phyloP scores from a whole-genome alignment of 1,140 invertebrate species.

The Schlechtendalia chinensis region DNA sequence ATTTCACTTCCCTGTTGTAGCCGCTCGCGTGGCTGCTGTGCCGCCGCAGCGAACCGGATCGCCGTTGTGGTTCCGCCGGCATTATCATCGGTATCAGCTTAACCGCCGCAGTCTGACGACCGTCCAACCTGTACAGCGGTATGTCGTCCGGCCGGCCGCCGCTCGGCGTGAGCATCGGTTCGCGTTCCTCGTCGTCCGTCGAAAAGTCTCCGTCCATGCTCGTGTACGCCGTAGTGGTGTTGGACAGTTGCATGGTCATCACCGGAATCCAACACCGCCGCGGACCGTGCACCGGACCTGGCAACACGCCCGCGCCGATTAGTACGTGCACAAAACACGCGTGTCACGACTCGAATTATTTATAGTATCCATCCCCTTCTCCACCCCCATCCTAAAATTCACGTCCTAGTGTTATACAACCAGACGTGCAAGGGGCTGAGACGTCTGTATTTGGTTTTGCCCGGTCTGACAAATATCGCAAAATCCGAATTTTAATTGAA shows the following conservation, averaged over 20 bases:
- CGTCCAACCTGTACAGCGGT: too few species aligned
- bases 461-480: too few species aligned
- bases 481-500: too few species aligned
- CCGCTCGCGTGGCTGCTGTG: slow-evolving; percentile 54
- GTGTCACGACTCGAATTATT: too few species aligned
- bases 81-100: too few species aligned
- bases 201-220: slow-evolving; percentile 38
- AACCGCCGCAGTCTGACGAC: too few species aligned
- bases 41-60: slow-evolving; percentile 55
- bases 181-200: slow-evolving; percentile 43
- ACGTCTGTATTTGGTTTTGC: too few species aligned
- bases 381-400: too few species aligned
- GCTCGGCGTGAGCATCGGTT: slow-evolving; percentile 28
- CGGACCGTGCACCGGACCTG: slow-evolving; percentile 9
- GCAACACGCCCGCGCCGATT: not conserved
- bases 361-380: too few species aligned
- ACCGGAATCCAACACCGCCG: slow-evolving; percentile 63
- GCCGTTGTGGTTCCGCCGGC: slow-evolving; percentile 52
- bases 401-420: too few species aligned
- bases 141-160: slow-evolving; percentile 38
- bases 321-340: not conserved
- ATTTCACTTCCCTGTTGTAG: slow-evolving; percentile 60
- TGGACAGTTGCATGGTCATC: slow-evolving; percentile 62
- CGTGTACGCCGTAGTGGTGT: slow-evolving; percentile 60
- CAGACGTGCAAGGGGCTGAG: too few species aligned